Percentiles rank a stretch among this genome's conserved stretches.
phyloP scores from a whole-genome alignment of 2,888 invertebrate genomes.

The Villa cingulata region DNA sequence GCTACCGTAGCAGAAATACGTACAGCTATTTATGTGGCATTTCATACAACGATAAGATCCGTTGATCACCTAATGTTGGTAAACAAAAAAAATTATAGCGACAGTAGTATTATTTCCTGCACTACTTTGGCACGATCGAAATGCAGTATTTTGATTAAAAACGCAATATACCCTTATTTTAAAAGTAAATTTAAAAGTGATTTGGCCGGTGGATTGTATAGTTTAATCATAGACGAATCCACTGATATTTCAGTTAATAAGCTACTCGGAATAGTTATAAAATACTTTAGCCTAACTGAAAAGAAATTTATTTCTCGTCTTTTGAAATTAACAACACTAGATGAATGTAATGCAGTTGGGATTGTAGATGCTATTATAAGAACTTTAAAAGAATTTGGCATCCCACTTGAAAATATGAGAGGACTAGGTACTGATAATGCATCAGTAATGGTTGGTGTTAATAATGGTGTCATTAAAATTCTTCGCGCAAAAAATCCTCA shows the following conservation, averaged over 20 bases:
- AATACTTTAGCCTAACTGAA: background rate
- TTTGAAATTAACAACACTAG: background rate
- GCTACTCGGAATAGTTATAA: background rate
- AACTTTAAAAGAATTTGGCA: background rate
- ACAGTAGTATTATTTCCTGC: too few species aligned
- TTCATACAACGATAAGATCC: too few species aligned
- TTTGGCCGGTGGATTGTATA: background rate
- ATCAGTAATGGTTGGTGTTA: background rate
- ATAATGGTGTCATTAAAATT: background rate
- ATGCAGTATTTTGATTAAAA: too few species aligned
- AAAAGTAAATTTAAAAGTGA: too few species aligned
- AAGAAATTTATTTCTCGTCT: background rate
- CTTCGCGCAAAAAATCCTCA: background rate
- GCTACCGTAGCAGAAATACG: too few species aligned
- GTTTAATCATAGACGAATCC: background rate
- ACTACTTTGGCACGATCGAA: too few species aligned
- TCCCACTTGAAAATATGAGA: background rate
- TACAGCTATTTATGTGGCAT: too few species aligned
- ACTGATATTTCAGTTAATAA: background rate
- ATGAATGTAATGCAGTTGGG: background rate
- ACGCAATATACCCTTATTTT: too few species aligned
- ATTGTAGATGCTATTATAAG: background rate
- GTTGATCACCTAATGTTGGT: too few species aligned
- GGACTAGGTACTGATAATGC: background rate
- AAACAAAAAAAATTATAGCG: too few species aligned